Conservation (phyloP, 2,888 invertebrate species). For the Crioceris asparagi region DNA sequence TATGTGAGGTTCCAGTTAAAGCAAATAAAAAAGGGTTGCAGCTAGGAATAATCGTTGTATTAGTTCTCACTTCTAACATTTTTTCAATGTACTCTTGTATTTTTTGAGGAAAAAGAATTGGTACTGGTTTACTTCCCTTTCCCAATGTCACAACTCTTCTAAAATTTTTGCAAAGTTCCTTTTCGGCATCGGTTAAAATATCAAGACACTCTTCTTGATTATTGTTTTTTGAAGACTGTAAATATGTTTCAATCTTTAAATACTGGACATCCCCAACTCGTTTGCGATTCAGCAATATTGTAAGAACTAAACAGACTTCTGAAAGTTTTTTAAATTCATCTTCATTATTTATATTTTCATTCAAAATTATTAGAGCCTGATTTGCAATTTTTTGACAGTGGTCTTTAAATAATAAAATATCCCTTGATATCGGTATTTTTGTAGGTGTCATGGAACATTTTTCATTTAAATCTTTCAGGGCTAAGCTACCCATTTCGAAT, state of each 20-base stretch:
- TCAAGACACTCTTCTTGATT: slow-evolving; percentile 5
- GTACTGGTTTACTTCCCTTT: slow-evolving; percentile 18
- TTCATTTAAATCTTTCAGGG: slow-evolving; percentile 6
- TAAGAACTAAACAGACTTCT: slow-evolving; percentile 2
- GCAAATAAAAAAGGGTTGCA: slow-evolving; percentile 18
- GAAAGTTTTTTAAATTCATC: slow-evolving; percentile 4
- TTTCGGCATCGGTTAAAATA: too few relatives aligned
- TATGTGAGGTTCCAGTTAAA: slow-evolving; percentile 15
- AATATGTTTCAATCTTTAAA: slow-evolving; percentile 6
- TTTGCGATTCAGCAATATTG: slow-evolving; percentile 6
- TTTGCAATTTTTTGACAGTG: not conserved
- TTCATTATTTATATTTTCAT: not conserved
- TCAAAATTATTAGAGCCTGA: not conserved
- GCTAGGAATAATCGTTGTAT: slow-evolving; percentile 13
- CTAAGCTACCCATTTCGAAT: slow-evolving; percentile 5
- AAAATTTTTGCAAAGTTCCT: slow-evolving; percentile 10
- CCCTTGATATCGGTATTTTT: slow-evolving; percentile 4
- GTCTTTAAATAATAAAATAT: slow-evolving; percentile 4
- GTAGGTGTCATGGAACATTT: slow-evolving; percentile 4
- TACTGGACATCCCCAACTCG: slow-evolving; percentile 6
- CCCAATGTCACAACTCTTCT: slow-evolving; percentile 17
- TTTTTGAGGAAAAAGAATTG: slow-evolving; percentile 16
- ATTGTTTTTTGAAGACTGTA: not conserved
- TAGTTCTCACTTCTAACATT: slow-evolving; percentile 8
- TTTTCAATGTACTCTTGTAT: slow-evolving; percentile 5